Conservation (phyloP, 2,797 vertebrate species). For the Enteromius radiatus region DNA sequence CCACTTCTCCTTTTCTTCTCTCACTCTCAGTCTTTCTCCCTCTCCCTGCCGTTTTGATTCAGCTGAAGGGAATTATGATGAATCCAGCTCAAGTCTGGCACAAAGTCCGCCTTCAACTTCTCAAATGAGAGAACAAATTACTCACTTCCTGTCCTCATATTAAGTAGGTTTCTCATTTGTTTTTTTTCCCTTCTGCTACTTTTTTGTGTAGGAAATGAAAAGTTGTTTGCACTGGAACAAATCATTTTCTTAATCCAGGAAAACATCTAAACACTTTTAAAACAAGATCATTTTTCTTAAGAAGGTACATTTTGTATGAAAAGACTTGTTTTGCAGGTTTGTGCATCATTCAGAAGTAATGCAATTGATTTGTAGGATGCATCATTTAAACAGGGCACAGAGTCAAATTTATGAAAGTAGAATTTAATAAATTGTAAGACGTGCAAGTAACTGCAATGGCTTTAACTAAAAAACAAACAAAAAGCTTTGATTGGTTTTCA, state of each 20-base stretch:
- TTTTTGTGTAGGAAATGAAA: conserved; percentile 44
- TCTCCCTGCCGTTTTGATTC: conserved; percentile 53
- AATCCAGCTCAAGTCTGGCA: conserved; percentile 65
- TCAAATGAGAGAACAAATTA: conserved; percentile 66
- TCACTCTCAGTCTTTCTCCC: conserved; percentile 23
- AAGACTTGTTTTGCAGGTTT: background rate
- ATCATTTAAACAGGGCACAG: background rate
- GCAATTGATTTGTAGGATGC: background rate
- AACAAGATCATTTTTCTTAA: background rate
- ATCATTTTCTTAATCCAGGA: conserved; percentile 1
- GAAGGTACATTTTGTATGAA: background rate
- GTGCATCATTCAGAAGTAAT: background rate
- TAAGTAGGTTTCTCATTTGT: conserved; percentile 54
- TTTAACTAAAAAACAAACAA: background rate
- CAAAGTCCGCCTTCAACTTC: conserved; percentile 53
- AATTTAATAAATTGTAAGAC: background rate
- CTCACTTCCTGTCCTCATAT: conserved; percentile 64
- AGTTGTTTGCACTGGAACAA: conserved; percentile 41
- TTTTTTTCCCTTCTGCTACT: background rate
- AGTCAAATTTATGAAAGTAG: background rate
- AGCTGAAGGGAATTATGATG: conserved; percentile 70
- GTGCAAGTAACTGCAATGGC: background rate
- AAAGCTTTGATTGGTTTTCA: background rate
- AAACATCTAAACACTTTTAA: conserved; percentile 2
- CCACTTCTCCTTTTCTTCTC: conserved; percentile 54